These are phyloP conservation scores for Bombus affinis DNA, from an alignment of 1,140 invertebrate genomes.

Conservation along the genomic window DNA sequence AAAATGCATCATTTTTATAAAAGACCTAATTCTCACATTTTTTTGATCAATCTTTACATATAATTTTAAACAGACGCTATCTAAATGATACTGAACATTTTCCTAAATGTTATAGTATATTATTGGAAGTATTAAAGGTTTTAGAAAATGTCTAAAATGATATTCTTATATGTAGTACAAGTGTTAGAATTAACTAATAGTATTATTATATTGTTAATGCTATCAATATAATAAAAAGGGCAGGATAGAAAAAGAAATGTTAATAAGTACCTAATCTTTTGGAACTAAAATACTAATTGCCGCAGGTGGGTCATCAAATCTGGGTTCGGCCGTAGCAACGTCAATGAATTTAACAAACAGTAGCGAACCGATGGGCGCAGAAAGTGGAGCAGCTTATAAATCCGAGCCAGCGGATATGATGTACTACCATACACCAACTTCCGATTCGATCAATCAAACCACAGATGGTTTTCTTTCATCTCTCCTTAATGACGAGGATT, in stretches of 20 bases:
- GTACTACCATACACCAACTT: slow-evolving; percentile 86
- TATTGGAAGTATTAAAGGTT: not conserved
- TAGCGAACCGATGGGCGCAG: slow-evolving; percentile 82
- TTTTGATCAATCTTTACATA: too few relatives aligned
- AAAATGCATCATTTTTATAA: too few relatives aligned
- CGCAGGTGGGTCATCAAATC: slow-evolving; percentile 85
- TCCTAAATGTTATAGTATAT: too few relatives aligned
- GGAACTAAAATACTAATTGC: slow-evolving; percentile 77
- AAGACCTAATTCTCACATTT: too few relatives aligned
- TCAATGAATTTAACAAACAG: slow-evolving; percentile 91
- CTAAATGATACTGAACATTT: too few relatives aligned
- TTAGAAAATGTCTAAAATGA: not conserved
- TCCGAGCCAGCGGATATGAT: slow-evolving; percentile 84
- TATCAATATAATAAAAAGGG: too few relatives aligned
- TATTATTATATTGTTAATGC: too few relatives aligned
- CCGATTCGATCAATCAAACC: slow-evolving; percentile 87
- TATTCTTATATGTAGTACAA: too few relatives aligned
- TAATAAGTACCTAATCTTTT: not conserved
- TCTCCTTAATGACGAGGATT: slow-evolving; percentile 92
- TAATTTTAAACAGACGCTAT: too few relatives aligned
- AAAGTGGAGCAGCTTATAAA: slow-evolving; percentile 80
- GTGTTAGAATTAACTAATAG: too few relatives aligned
- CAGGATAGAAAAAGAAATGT: too few relatives aligned
- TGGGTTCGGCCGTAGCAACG: slow-evolving; percentile 90
- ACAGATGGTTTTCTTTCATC: slow-evolving; percentile 93